Base-by-base conservation (phyloP, 2,888 invertebrate species). In the Nomada lathburiana region DNA sequence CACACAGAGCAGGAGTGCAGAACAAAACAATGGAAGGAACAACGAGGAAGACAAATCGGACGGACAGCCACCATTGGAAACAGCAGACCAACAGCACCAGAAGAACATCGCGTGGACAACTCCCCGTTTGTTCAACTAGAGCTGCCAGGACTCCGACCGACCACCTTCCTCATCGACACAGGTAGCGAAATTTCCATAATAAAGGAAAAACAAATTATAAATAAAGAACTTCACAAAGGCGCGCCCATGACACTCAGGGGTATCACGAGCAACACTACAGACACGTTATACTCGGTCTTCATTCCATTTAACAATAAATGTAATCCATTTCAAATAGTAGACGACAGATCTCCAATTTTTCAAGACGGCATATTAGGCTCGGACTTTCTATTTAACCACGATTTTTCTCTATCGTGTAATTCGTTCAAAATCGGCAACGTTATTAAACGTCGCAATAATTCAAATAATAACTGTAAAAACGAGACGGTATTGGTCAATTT, bases 61-160 rank as follows among this genome's bases (percentile, higher is more conserved):
- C 68, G 23, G 2, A 47, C 69, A 1, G 9, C 42, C 42, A 29
- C 0, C 50, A 69, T 76, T 36, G 69, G 63, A 0, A 69, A 68
- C 29, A 2, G 20, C 47, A 69, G 44, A 2, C 4, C 67, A 5
- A 5, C 75, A 18, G 42, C 60, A 62, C 2, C 75, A 62, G 53
- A 63, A 18, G 62, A 67, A 5, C 67, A 60, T 53, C 62, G 68
- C 16, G 44, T 62, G 52, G 60, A 75, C 65, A 7, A 7, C 3
- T 65, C 73, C 57, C 50, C 59, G 65, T 73, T 73, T 65, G 73
- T 73, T 59, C 65, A 4, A 74, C 36, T 74, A 74, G 65, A 74
- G 18, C 59, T 74, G 4, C 65, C 65, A 20, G 73, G 73, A 0
- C 57, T 65, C 1, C 36, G 5, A 65, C 59, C 65, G 0, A 74